Percentiles rank a stretch among this genome's conserved stretches.
These are phyloP conservation scores for Peromyscus californicus DNA, from an alignment of 2,113 vertebrate species.

Conservation along the genomic window DNA sequence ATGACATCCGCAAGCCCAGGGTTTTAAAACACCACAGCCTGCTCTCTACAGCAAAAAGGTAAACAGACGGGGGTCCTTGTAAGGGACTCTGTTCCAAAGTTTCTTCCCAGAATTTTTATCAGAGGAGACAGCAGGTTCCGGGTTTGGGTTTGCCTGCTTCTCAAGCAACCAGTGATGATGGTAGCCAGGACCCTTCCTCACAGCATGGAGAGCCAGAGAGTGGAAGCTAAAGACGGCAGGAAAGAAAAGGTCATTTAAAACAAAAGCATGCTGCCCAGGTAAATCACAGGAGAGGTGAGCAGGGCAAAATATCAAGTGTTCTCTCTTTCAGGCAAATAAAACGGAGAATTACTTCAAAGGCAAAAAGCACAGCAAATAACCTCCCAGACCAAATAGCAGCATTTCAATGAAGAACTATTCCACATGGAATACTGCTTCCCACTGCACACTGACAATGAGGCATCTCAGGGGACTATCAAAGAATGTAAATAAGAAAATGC, in stretches of 20 bases:
- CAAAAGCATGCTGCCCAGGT: constrained; percentile 61
- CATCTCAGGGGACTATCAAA: constrained; percentile 64
- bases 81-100: constrained; percentile 37
- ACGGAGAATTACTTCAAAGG: constrained; percentile 76
- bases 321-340: constrained; percentile 66
- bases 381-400: constrained; percentile 66
- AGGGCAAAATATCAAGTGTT: constrained; percentile 69
- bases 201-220: neutral
- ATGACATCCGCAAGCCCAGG: constrained; percentile 18
- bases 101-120: neutral
- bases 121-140: neutral
- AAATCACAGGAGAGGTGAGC: constrained; percentile 65
- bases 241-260: constrained; percentile 61
- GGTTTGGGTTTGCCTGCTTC: neutral
- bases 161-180: neutral
- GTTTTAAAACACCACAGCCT: neutral
- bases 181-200: neutral
- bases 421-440: constrained; percentile 28
- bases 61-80: neutral
- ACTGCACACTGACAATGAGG: constrained; percentile 64
- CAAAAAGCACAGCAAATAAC: constrained; percentile 73
- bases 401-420: constrained; percentile 57
- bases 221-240: constrained; percentile 10
- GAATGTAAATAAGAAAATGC: constrained; percentile 67
- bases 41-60: neutral